Conservation (phyloP, 2,888 invertebrate species). For the Ligdia adustata region DNA sequence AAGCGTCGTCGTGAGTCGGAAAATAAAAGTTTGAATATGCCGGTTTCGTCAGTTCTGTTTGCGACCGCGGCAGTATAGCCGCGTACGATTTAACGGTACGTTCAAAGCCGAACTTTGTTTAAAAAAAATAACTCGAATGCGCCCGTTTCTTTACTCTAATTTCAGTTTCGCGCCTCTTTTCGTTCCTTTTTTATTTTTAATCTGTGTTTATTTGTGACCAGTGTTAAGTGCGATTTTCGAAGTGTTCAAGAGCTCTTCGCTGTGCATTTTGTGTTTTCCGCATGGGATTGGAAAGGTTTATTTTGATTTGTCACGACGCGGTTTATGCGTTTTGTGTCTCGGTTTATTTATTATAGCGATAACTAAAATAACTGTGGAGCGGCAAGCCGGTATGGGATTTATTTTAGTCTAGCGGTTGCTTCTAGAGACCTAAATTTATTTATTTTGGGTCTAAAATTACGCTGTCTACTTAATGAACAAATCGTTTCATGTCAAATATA, state of each 20-base stretch:
- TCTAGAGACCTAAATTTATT: constrained; percentile 48
- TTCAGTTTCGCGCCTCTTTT: constrained; percentile 23
- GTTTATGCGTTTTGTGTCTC: constrained; percentile 61
- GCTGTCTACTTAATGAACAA: not conserved
- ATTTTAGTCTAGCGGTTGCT: constrained; percentile 63
- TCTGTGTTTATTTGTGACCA: constrained; percentile 21
- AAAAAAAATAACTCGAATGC: constrained; percentile 43
- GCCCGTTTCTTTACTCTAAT: constrained; percentile 16
- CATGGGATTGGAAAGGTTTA: constrained; percentile 33
- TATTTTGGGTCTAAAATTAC: constrained; percentile 35
- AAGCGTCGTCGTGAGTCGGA: constrained; percentile 62
- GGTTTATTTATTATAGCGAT: constrained; percentile 67
- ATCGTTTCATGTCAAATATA: too few species aligned
- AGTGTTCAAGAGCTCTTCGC: constrained; percentile 22
- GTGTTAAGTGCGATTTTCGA: constrained; percentile 27
- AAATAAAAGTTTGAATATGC: constrained; percentile 63
- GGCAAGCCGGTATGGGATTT: constrained; percentile 74
- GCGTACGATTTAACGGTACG: constrained; percentile 66
- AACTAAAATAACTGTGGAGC: constrained; percentile 69
- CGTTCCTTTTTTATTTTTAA: constrained; percentile 20
- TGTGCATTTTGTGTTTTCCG: constrained; percentile 56
- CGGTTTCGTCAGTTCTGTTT: constrained; percentile 59
- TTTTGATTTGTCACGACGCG: constrained; percentile 33
- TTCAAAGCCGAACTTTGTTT: constrained; percentile 38
- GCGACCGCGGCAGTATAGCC: constrained; percentile 56